These are phyloP conservation scores for Drosophila hydei DNA, from an alignment of 1,140 invertebrate species.

Conservation along the genomic window DNA sequence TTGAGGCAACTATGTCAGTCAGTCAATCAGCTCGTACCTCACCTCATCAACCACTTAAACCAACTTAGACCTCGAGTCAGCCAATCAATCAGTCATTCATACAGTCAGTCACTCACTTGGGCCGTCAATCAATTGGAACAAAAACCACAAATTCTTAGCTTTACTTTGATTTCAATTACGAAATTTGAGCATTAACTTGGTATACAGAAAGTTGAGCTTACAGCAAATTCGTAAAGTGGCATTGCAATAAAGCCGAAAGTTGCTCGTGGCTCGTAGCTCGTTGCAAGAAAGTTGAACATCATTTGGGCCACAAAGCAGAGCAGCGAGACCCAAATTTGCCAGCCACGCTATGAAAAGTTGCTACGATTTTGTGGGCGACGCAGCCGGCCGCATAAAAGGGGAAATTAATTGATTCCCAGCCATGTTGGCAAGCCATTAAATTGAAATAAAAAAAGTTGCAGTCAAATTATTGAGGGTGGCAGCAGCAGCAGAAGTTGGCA, in stretches of 20 bases:
- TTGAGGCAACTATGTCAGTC: no score
- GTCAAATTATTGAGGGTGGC: conserved; percentile 62
- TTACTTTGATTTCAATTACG: background rate
- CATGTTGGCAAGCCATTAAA: conserved; percentile 60
- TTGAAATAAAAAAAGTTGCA: conserved; percentile 52
- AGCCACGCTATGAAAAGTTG: conserved; percentile 54
- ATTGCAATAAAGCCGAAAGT: conserved; percentile 22
- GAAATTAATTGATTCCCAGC: conserved; percentile 70
- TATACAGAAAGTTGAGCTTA: conserved; percentile 1
- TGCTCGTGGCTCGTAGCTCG: conserved; percentile 8
- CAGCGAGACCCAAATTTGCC: conserved; percentile 50
- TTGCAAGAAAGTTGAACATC: conserved; percentile 37
- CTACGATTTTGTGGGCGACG: conserved; percentile 56
- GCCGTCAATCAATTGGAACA: no score
- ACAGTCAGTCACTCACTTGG: no score
- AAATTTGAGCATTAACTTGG: background rate
- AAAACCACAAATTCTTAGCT: background rate
- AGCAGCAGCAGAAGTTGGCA: conserved; percentile 1
- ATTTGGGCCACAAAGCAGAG: conserved; percentile 24
- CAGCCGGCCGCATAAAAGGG: conserved; percentile 61
- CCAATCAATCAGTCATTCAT: no score
- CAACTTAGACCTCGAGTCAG: no score
- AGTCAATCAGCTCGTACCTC: no score
- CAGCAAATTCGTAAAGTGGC: no score
- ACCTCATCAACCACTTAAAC: no score